Evolutionary conservation across 2,797 vertebrate species (phyloP), one percentile per base, ranked within the genome.

Genomic region (Melanotaenia boesemani): DNA sequence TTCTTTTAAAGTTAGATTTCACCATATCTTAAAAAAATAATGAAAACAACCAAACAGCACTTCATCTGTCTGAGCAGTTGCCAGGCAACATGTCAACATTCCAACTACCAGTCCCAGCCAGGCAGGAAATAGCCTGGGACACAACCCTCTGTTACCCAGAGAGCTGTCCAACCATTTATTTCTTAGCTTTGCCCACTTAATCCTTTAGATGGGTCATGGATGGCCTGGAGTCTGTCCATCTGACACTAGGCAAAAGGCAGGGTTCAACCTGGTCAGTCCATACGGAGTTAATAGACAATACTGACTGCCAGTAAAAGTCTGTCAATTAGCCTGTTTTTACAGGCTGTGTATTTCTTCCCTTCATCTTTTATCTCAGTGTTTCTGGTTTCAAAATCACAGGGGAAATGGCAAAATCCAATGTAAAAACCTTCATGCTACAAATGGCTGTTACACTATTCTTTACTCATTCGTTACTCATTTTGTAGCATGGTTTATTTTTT

Each of bases 111-210:
- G 52, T 68, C 50, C 59, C 50, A 63, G 65, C 18, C 39, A 68
- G 63, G 60, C 59, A 69, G 68, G 54, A 54, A 67, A 74, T 67
- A 66, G 44, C 50, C 64, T 28, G 22, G 65, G 65, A 68, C 39
- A 24, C n/a, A 44, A 74, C 58, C 39, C 52, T 60, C 48, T 61
- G 46, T 61, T 57, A 67, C 2, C 28, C 48, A 30, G 22, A 37
- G 52, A 56, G 30, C 41, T 39, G n/a, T 60, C 71, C 36, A 37
- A 39, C 55, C 55, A 12, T 52, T 44, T 11, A 58, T 56, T 36
- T 63, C 34, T 71, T 64, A 57, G 32, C 52, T 64, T 39, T 50
- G 57, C 20, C 34, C 41, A 59, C 41, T 24, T 73, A 73, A 73
- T 65, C 63, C 55, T 52, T 59, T 36, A 11, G 44, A 39, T 18